These are phyloP conservation scores for Caprella mutica DNA, from an alignment of 2,888 invertebrate genomes.

Conservation along the genomic window DNA sequence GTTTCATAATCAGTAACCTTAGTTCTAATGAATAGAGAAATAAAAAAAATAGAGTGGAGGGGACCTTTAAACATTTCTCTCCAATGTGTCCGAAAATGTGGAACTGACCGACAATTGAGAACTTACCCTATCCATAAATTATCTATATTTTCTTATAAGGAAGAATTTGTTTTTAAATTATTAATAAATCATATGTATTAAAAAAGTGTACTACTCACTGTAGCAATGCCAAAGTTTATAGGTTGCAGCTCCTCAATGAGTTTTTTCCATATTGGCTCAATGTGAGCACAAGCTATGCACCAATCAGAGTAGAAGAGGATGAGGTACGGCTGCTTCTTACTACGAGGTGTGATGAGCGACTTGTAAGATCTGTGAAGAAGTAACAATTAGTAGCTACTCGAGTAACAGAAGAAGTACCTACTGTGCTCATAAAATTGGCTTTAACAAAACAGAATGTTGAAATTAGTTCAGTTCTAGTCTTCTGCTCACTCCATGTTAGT, in stretches of 20 bases:
- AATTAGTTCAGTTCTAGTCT: too few relatives aligned
- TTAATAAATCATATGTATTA: background rate
- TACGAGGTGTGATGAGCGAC: conserved; percentile 71
- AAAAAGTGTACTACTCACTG: conserved; percentile 37
- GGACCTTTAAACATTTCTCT: too few relatives aligned
- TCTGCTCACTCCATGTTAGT: conserved; percentile 65
- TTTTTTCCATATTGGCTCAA: conserved; percentile 73
- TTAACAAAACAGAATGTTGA: too few relatives aligned
- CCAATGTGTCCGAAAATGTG: background rate
- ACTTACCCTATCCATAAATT: background rate
- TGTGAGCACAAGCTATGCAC: conserved; percentile 83
- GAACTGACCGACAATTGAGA: too few relatives aligned
- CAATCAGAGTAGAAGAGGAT: conserved; percentile 87
- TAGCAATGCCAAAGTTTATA: conserved; percentile 50
- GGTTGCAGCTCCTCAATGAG: conserved; percentile 76
- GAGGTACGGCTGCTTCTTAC: conserved; percentile 66
- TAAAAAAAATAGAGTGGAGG: too few relatives aligned
- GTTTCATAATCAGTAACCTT: too few relatives aligned
- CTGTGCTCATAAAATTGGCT: too few relatives aligned
- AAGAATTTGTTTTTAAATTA: background rate
- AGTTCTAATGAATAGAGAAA: too few relatives aligned
- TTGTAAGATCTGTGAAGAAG: conserved; percentile 62
- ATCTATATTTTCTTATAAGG: background rate
- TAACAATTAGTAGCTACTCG: background rate
- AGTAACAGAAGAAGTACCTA: background rate